Conservation (phyloP, 2,797 vertebrate genomes). For the Sebastiscus albofasciatus region DNA sequence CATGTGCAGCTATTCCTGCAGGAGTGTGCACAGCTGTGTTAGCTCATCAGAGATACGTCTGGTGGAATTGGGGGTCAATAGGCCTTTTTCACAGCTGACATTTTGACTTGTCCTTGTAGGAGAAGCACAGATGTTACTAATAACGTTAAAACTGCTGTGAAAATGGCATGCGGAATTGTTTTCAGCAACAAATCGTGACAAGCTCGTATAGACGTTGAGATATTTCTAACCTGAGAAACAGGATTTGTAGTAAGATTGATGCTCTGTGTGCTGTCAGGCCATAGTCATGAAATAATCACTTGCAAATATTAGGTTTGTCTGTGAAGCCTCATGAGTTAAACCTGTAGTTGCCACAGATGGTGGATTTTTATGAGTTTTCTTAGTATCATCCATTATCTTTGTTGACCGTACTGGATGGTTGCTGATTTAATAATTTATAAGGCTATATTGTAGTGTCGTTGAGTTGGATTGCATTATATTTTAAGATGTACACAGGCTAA, state of each 20-base stretch:
- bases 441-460: rapidly evolving
- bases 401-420: background rate
- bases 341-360: background rate
- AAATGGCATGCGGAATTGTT: conserved; percentile 10
- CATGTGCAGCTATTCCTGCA: background rate
- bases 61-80: background rate
- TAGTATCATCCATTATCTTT: background rate
- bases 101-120: background rate
- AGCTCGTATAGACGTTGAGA: background rate
- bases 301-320: background rate
- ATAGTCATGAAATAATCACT: background rate
- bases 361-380: background rate
- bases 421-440: background rate
- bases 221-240: background rate
- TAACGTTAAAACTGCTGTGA: conserved; percentile 2
- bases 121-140: conserved; percentile 11
- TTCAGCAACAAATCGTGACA: background rate
- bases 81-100: background rate
- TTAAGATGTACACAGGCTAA: too few species aligned
- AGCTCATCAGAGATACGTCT: background rate
- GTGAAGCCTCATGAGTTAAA: background rate
- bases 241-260: background rate
- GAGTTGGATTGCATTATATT: too few species aligned
- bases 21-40: conserved; percentile 16
- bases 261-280: background rate